phyloP scores from a whole-genome alignment of 2,888 invertebrate species.

The Neelides folsomi region DNA sequence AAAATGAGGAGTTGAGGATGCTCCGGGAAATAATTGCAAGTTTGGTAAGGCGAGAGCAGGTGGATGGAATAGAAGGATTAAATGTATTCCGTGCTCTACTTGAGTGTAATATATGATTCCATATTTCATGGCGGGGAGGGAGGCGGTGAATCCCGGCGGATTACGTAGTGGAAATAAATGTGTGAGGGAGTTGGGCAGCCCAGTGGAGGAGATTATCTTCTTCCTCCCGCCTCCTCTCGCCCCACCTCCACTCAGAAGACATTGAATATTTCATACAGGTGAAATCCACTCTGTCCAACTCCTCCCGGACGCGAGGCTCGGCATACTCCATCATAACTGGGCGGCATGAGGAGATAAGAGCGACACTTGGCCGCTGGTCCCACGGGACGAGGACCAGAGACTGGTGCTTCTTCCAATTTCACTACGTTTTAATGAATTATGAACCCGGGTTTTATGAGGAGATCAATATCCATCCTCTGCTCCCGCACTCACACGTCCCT shows the following conservation, averaged over 20 bases:
- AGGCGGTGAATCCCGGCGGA: constrained; percentile 29
- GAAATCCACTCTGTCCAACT: constrained; percentile 19
- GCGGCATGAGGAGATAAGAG: neutral
- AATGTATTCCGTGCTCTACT: constrained; percentile 6
- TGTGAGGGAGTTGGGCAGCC: constrained; percentile 32
- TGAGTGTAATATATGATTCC: constrained; percentile 21
- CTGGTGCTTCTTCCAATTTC: constrained; percentile 28
- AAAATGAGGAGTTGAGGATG: neutral
- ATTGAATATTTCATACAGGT: constrained; percentile 32
- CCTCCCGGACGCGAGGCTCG: neutral
- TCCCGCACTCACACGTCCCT: too few relatives aligned
- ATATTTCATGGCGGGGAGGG: constrained; percentile 28
- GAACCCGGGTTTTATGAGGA: constrained; percentile 28
- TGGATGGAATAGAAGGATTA: neutral
- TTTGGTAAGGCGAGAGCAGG: neutral
- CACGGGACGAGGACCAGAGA: constrained; percentile 19
- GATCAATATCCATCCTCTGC: constrained; percentile 25
- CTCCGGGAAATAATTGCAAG: neutral
- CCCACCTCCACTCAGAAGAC: constrained; percentile 29
- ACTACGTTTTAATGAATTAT: constrained; percentile 33
- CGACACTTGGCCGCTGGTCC: constrained; percentile 12
- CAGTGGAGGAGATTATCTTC: constrained; percentile 33
- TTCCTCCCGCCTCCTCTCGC: constrained; percentile 31
- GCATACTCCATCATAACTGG: neutral
- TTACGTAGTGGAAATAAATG: constrained; percentile 33